These are phyloP conservation scores for Liasis olivaceus DNA, from an alignment of 2,797 vertebrate species.

Conservation along the genomic window DNA sequence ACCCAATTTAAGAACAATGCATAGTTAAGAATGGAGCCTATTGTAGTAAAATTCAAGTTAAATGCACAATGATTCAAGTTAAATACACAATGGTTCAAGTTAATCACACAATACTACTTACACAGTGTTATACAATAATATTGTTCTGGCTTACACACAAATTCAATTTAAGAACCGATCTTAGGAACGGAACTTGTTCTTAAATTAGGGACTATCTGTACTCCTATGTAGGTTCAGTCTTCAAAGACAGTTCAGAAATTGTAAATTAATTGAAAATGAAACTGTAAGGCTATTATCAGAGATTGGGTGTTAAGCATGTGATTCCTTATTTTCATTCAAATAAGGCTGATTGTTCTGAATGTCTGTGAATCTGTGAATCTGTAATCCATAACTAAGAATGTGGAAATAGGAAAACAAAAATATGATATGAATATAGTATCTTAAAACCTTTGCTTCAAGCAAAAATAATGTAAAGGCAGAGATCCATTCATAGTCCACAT, in stretches of 20 bases:
- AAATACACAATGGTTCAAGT: too few species aligned
- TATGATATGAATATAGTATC: neutral
- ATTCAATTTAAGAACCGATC: too few species aligned
- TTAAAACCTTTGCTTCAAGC: neutral
- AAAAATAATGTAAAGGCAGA: neutral
- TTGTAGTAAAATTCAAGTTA: too few species aligned
- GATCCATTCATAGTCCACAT: neutral
- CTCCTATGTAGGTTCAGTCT: neutral
- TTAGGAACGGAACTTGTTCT: too few species aligned
- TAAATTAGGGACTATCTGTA: too few species aligned
- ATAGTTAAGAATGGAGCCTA: too few species aligned
- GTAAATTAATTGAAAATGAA: neutral
- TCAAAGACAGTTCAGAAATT: neutral
- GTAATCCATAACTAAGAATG: neutral
- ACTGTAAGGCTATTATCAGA: neutral
- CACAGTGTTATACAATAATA: too few species aligned
- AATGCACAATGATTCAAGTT: too few species aligned
- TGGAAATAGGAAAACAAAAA: neutral
- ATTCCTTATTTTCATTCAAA: neutral
- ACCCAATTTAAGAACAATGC: too few species aligned
- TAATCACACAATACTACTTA: too few species aligned
- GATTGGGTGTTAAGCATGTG: neutral
- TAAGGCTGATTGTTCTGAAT: neutral
- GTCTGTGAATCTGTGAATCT: neutral
- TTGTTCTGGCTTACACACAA: too few species aligned